Percentiles rank a stretch among this genome's conserved stretches.
Evolutionary conservation across 23 tunicate species (phyloP).

Genomic region (Halocynthia roretzi): DNA sequence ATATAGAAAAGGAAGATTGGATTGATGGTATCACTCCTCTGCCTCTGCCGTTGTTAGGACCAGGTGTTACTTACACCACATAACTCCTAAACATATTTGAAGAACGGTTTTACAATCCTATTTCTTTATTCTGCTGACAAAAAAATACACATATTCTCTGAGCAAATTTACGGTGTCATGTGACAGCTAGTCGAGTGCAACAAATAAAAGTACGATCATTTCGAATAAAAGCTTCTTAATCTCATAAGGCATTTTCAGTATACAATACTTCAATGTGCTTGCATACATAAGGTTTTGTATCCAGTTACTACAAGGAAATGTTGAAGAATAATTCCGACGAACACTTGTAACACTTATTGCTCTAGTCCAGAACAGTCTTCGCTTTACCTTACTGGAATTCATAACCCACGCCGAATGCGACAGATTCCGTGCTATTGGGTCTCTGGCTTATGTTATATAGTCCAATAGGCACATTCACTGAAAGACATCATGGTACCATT

Average conservation of each 20-base stretch:
- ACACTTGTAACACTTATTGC: not conserved
- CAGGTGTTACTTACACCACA: slow-evolving; percentile 58
- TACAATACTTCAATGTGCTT: too few species aligned
- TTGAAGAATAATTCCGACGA: not conserved
- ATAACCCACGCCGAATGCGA: slow-evolving; percentile 52
- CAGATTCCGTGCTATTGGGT: slow-evolving; percentile 34
- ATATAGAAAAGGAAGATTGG: slow-evolving; percentile 77
- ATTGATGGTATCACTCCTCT: slow-evolving; percentile 50
- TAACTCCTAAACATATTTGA: slow-evolving; percentile 15
- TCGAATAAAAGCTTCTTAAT: too few species aligned
- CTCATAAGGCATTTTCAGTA: too few species aligned
- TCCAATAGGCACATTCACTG: slow-evolving; percentile 57
- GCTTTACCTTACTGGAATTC: slow-evolving; percentile 11
- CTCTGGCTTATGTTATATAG: slow-evolving; percentile 41
- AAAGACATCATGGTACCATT: not conserved
- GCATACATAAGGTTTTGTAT: too few species aligned
- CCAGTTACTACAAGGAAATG: not conserved
- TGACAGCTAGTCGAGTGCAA: too few species aligned
- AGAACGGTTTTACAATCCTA: too few species aligned
- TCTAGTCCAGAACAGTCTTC: not conserved
- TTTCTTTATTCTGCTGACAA: too few species aligned
- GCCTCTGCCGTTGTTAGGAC: slow-evolving; percentile 70
- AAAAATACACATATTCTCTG: too few species aligned
- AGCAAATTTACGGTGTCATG: too few species aligned
- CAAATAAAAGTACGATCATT: too few species aligned